Evolutionary conservation across 2,797 vertebrate genomes (phyloP).

Genomic region (Scomberomorus guttatus): DNA sequence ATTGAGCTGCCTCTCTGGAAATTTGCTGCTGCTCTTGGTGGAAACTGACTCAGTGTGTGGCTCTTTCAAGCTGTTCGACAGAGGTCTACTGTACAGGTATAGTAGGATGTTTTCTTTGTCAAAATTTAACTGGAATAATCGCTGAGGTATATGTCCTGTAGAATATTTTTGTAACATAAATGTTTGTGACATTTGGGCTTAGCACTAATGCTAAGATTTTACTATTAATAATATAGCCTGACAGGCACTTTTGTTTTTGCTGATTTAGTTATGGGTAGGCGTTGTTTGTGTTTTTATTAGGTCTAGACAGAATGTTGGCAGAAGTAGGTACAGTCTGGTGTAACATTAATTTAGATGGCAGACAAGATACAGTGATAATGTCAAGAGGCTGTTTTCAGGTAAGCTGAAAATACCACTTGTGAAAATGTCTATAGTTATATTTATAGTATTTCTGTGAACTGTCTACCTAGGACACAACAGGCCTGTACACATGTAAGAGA

Average conservation of each 20-base stretch:
- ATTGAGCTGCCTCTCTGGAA: constrained; percentile 26
- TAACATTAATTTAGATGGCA: background rate
- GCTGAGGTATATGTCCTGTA: background rate
- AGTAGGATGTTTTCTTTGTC: constrained; percentile 8
- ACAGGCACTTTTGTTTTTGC: background rate
- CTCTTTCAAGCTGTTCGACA: background rate
- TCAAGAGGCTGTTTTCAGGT: background rate
- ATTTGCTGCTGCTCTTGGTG: background rate
- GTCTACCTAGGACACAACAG: background rate
- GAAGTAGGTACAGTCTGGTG: no score
- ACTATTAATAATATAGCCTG: background rate
- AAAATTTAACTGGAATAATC: background rate
- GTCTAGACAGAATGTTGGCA: background rate
- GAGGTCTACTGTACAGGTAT: constrained; percentile 59
- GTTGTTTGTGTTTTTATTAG: constrained; percentile 1
- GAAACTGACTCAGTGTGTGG: constrained; percentile 17
- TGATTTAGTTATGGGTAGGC: background rate
- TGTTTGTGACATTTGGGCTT: background rate
- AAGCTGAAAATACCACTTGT: background rate
- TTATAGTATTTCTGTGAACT: background rate
- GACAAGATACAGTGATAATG: background rate
- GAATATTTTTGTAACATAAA: background rate
- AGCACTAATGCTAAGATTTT: background rate
- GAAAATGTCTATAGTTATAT: background rate
- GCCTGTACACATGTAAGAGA: background rate